Evolutionary conservation across 2,888 invertebrate genomes (phyloP).

Genomic region (Cheilosia impressa): DNA sequence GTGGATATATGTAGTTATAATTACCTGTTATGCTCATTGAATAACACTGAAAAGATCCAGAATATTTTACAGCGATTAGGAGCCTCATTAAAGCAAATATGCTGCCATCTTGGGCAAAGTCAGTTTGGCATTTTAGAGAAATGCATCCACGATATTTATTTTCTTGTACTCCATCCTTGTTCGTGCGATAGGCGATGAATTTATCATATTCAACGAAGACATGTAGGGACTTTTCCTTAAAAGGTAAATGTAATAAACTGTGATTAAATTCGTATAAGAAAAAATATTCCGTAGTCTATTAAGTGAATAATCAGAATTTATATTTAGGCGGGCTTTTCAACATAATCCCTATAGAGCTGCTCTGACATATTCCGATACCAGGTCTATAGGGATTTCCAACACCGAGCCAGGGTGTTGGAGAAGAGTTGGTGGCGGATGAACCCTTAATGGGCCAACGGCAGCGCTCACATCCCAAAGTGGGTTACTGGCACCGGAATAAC

Average conservation of each 20-base stretch:
- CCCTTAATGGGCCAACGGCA: too few relatives aligned
- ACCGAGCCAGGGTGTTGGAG: too few relatives aligned
- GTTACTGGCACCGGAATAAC: too few relatives aligned
- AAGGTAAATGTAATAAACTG: background rate
- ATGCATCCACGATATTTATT: slow-evolving; percentile 33
- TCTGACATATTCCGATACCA: too few relatives aligned
- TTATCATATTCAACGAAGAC: slow-evolving; percentile 8
- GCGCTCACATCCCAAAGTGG: too few relatives aligned
- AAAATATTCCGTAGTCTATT: background rate
- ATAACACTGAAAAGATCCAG: slow-evolving; percentile 42
- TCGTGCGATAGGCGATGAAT: slow-evolving; percentile 18
- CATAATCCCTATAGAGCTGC: too few relatives aligned
- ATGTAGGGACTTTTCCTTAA: slow-evolving; percentile 35
- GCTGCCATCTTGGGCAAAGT: slow-evolving; percentile 23
- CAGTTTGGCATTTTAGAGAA: background rate
- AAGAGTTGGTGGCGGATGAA: too few relatives aligned
- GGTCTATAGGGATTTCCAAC: too few relatives aligned
- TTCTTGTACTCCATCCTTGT: background rate
- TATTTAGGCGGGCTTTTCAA: too few relatives aligned
- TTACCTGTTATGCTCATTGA: slow-evolving; percentile 31
- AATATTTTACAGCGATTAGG: slow-evolving; percentile 6
- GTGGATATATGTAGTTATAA: too few relatives aligned
- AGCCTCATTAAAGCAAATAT: slow-evolving; percentile 15
- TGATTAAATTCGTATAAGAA: background rate
- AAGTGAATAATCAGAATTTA: too few relatives aligned